These are phyloP conservation scores for Saxidomus purpurata DNA, from an alignment of 1,140 invertebrate genomes.

Conservation along the genomic window DNA sequence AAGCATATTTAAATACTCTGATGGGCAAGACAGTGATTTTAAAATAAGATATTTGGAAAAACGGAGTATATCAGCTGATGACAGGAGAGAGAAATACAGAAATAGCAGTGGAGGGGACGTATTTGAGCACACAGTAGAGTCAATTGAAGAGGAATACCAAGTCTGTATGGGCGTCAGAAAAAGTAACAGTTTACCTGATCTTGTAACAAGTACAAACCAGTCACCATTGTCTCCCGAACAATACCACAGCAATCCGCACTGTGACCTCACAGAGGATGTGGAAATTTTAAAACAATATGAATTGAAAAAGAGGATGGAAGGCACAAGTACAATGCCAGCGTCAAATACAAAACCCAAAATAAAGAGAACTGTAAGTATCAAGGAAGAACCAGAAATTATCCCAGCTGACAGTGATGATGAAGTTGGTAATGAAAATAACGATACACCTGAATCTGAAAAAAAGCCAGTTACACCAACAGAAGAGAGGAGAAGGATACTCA, in stretches of 20 bases:
- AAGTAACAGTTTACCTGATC: conserved; percentile 46
- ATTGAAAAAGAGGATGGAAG: conserved; percentile 29
- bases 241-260: background rate
- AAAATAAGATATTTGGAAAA: background rate
- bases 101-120: conserved; percentile 19
- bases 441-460: background rate
- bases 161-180: background rate
- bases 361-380: conserved; percentile 60
- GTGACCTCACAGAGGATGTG: background rate
- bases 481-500: conserved; percentile 2
- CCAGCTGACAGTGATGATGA: background rate
- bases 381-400: conserved; percentile 34
- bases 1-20: background rate
- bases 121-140: background rate
- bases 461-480: background rate
- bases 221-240: background rate
- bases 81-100: conserved; percentile 26
- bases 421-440: background rate
- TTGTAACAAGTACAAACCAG: background rate
- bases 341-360: conserved; percentile 1
- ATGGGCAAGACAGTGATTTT: background rate
- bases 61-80: conserved; percentile 53
- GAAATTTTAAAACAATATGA: conserved; percentile 18
- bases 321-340: background rate
- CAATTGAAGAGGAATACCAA: background rate